Conservation (phyloP, 2,888 invertebrate genomes). For the Sphaerophoria rueppellii region DNA sequence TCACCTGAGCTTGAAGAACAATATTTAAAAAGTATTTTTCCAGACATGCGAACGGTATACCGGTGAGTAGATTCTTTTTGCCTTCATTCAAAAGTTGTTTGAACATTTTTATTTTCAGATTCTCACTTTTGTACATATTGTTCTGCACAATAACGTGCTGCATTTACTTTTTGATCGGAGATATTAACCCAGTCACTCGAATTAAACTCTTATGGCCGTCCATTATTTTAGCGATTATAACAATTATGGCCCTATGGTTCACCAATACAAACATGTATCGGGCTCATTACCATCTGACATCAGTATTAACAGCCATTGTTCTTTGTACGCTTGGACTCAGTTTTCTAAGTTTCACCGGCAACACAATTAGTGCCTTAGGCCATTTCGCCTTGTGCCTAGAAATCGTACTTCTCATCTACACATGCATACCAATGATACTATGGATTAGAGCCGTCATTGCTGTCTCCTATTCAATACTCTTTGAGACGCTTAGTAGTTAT, state of each 20-base stretch:
- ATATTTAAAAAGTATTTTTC: slow-evolving; percentile 93
- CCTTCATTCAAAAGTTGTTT: neutral
- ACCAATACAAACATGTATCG: slow-evolving; percentile 90
- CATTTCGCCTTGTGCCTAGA: slow-evolving; percentile 93
- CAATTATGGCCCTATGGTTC: slow-evolving; percentile 86
- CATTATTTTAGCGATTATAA: slow-evolving; percentile 86
- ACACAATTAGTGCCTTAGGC: slow-evolving; percentile 89
- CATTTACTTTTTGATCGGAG: slow-evolving; percentile 90
- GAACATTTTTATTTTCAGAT: slow-evolving; percentile 85
- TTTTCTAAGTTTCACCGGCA: slow-evolving; percentile 84
- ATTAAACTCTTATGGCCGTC: slow-evolving; percentile 87
- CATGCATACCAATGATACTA: slow-evolving; percentile 94
- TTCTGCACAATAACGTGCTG: slow-evolving; percentile 93
- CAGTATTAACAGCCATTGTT: slow-evolving; percentile 87
- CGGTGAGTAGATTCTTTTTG: slow-evolving; percentile 84
- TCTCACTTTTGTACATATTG: slow-evolving; percentile 93
- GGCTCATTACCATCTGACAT: slow-evolving; percentile 87
- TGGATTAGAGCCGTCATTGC: slow-evolving; percentile 92
- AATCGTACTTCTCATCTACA: slow-evolving; percentile 95
- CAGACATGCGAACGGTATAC: slow-evolving; percentile 94
- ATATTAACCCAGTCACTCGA: slow-evolving; percentile 87
- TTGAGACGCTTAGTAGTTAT: slow-evolving; percentile 88
- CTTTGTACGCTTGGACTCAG: slow-evolving; percentile 88
- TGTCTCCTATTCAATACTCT: slow-evolving; percentile 90
- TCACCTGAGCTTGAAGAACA: slow-evolving; percentile 96